Conservation (phyloP, 30 jellyfish, hydroid and myxozoan genomes). For the Turritopsis dohrnii region DNA sequence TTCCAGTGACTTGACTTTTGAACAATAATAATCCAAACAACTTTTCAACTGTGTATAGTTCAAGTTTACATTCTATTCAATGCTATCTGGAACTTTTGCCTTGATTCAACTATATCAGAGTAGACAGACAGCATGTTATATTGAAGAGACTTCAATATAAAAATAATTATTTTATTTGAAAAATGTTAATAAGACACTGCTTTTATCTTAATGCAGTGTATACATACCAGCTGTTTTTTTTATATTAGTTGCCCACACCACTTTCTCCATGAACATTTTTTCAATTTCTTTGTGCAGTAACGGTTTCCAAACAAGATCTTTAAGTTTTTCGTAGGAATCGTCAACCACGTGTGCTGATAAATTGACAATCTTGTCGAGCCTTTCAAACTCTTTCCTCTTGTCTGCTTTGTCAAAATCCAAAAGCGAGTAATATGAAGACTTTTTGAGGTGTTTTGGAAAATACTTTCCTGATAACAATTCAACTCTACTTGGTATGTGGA, state of each 20-base stretch:
- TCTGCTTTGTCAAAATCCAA: neutral
- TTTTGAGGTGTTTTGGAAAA: too few relatives aligned
- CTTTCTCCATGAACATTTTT: neutral
- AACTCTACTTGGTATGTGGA: neutral
- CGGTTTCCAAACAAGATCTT: neutral
- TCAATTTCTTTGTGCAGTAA: constrained; percentile 1
- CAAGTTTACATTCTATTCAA: too few relatives aligned
- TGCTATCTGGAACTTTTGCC: too few relatives aligned
- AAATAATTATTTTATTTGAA: too few relatives aligned
- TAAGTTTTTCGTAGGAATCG: neutral
- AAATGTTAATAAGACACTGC: too few relatives aligned
- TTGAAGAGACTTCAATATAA: too few relatives aligned
- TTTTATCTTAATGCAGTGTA: neutral
- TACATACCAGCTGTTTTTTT: constrained; percentile 3
- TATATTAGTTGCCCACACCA: neutral
- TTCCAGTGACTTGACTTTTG: neutral
- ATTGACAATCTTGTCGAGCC: neutral
- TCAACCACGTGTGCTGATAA: neutral
- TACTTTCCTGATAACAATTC: neutral
- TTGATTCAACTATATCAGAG: too few relatives aligned
- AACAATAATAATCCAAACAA: neutral
- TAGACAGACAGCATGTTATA: too few relatives aligned
- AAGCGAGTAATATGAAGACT: neutral
- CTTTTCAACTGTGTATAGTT: too few relatives aligned
- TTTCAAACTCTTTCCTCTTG: constrained; percentile 5